These are phyloP conservation scores for Cataglyphis rosenhaueri DNA, from an alignment of 2,888 invertebrate genomes.

Conservation along the genomic window DNA sequence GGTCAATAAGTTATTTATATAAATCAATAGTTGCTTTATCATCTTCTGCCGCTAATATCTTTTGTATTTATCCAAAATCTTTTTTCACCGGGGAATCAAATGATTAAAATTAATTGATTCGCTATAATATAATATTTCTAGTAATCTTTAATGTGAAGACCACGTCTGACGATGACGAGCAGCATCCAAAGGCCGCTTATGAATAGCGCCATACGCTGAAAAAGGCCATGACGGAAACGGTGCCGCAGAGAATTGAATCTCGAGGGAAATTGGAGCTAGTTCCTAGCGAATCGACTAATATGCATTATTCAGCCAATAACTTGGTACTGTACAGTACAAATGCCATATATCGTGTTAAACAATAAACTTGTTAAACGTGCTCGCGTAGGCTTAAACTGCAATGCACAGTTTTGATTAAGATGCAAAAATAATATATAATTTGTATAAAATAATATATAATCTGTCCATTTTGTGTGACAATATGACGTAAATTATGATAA, in stretches of 20 bases:
- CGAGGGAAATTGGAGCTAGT: slow-evolving; percentile 65
- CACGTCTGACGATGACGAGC: slow-evolving; percentile 2
- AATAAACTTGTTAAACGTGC: slow-evolving; percentile 8
- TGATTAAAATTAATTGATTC: not conserved
- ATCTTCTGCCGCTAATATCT: not conserved
- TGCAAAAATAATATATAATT: not conserved
- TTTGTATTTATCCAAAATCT: not conserved
- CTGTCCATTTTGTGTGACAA: not conserved
- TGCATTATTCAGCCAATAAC: slow-evolving; percentile 70
- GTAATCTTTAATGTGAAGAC: not conserved
- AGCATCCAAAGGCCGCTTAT: slow-evolving; percentile 18
- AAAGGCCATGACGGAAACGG: slow-evolving; percentile 19
- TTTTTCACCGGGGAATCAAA: not conserved
- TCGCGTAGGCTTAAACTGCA: slow-evolving; percentile 16
- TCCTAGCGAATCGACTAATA: slow-evolving; percentile 66
- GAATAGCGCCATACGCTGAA: slow-evolving; percentile 28
- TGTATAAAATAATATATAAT: not conserved
- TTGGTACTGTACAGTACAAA: slow-evolving; percentile 54
- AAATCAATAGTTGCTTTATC: not conserved
- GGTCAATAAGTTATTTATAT: not conserved
- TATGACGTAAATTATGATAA: not conserved
- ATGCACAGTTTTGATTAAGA: not conserved
- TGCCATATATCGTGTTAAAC: slow-evolving; percentile 25
- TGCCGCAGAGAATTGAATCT: slow-evolving; percentile 46
- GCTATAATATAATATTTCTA: not conserved